Conservation (phyloP, 2,113 vertebrate species). For the Cynopterus brachyotis region DNA sequence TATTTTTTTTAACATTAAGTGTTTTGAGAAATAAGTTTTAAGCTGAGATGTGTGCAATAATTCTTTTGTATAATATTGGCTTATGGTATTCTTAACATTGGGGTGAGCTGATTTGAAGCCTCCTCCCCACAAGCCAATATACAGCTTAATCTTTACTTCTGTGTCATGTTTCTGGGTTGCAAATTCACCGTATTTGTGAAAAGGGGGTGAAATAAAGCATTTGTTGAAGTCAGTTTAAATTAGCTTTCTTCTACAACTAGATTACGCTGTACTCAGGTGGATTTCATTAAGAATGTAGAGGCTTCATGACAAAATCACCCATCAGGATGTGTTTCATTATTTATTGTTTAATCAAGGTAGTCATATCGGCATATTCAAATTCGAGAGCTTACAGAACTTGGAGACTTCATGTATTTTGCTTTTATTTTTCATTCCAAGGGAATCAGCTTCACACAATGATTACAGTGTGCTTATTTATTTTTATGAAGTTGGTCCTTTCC, state of each 20-base stretch:
- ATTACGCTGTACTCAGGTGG: constrained; percentile 8
- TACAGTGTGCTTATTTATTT: constrained; percentile 60
- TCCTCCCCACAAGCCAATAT: constrained; percentile 56
- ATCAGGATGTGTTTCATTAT: constrained; percentile 55
- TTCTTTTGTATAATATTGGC: neutral
- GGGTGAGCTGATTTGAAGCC: constrained; percentile 34
- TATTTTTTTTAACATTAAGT: neutral
- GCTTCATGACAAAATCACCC: constrained; percentile 60
- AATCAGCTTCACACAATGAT: constrained; percentile 41
- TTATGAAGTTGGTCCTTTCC: constrained; percentile 56
- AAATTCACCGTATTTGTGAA: constrained; percentile 65
- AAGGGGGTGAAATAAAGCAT: constrained; percentile 69
- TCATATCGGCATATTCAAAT: constrained; percentile 61
- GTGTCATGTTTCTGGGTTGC: constrained; percentile 63
- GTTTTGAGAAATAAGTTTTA: neutral
- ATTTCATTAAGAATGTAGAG: constrained; percentile 63
- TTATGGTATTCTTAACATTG: neutral
- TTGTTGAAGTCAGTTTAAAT: constrained; percentile 51
- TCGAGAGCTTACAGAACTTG: constrained; percentile 38
- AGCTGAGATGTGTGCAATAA: neutral
- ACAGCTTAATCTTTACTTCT: constrained; percentile 61
- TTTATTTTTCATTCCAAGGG: constrained; percentile 62
- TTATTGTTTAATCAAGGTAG: constrained; percentile 71
- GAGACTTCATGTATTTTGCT: constrained; percentile 57
- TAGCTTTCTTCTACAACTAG: constrained; percentile 19